Percentiles rank a stretch among this genome's conserved stretches.
Evolutionary conservation across 2,113 vertebrate species (phyloP).

Genomic region (Xerus inauris): DNA sequence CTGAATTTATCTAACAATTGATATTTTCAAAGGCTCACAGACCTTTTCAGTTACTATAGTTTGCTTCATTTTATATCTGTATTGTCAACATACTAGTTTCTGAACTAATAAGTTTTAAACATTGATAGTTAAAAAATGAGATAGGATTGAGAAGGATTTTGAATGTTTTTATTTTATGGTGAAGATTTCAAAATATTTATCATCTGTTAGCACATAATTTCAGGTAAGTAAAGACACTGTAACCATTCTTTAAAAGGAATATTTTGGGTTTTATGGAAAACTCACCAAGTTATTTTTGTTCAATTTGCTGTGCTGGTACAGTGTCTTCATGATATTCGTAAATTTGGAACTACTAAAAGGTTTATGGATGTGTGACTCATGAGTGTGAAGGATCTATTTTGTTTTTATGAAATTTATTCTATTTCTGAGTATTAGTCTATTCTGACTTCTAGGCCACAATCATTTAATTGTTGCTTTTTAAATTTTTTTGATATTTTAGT

Average conservation of each 20-base stretch:
- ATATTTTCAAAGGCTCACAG: background rate
- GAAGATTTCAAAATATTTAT: conserved; percentile 33
- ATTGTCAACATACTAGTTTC: background rate
- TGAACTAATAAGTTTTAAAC: conserved; percentile 20
- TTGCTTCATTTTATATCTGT: conserved; percentile 18
- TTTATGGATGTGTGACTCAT: conserved; percentile 44
- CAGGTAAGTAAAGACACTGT: conserved; percentile 4
- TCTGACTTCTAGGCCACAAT: conserved; percentile 36
- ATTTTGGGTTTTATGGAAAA: conserved; percentile 47
- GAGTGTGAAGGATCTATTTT: conserved; percentile 31
- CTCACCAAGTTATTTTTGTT: conserved; percentile 7
- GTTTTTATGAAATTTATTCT: conserved; percentile 55
- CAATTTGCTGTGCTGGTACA: conserved; percentile 2
- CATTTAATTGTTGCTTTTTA: conserved; percentile 52
- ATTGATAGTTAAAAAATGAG: background rate
- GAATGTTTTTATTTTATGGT: conserved; percentile 38
- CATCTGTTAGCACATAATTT: conserved; percentile 4
- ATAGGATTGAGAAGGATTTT: background rate
- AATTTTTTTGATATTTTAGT: conserved; percentile 22
- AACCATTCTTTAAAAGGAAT: background rate
- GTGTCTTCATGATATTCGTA: conserved; percentile 37
- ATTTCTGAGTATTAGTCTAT: conserved; percentile 32
- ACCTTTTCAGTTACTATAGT: background rate
- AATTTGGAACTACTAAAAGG: conserved; percentile 50
- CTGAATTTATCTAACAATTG: background rate